Evolutionary conservation across 2,113 vertebrate genomes (phyloP).

Genomic region (Brienomyrus brachyistius): DNA sequence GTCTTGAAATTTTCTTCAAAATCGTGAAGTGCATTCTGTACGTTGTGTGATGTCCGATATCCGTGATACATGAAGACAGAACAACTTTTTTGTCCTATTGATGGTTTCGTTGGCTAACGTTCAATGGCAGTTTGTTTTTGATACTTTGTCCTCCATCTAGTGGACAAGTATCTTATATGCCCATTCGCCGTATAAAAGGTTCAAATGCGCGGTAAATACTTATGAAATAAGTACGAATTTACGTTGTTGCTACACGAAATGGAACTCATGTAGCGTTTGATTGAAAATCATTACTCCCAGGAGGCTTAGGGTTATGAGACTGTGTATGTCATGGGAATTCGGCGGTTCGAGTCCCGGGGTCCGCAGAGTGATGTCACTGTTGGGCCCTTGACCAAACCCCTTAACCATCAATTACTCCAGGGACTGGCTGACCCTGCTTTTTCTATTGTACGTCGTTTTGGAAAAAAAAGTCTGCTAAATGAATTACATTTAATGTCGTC

Average conservation of each 20-base stretch:
- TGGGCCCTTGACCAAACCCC: neutral
- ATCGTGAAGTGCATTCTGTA: neutral
- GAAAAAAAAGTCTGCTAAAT: neutral
- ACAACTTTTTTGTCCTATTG: neutral
- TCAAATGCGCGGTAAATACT: neutral
- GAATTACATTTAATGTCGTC: neutral
- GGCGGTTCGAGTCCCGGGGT: neutral
- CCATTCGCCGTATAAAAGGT: neutral
- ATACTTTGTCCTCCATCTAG: conserved; percentile 1
- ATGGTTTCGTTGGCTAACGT: neutral
- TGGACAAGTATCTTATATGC: neutral
- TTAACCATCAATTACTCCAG: neutral
- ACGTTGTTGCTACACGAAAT: neutral
- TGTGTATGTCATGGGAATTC: neutral
- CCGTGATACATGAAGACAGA: neutral
- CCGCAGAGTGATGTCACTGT: neutral
- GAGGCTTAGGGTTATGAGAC: neutral
- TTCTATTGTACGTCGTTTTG: neutral
- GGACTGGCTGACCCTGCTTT: neutral
- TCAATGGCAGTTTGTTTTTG: neutral
- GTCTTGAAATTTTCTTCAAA: neutral
- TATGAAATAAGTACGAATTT: neutral
- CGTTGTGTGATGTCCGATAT: neutral
- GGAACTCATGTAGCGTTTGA: neutral
- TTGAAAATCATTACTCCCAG: neutral